Conservation (phyloP, 2,797 vertebrate species). For the Amblyopsis hoosieri region DNA sequence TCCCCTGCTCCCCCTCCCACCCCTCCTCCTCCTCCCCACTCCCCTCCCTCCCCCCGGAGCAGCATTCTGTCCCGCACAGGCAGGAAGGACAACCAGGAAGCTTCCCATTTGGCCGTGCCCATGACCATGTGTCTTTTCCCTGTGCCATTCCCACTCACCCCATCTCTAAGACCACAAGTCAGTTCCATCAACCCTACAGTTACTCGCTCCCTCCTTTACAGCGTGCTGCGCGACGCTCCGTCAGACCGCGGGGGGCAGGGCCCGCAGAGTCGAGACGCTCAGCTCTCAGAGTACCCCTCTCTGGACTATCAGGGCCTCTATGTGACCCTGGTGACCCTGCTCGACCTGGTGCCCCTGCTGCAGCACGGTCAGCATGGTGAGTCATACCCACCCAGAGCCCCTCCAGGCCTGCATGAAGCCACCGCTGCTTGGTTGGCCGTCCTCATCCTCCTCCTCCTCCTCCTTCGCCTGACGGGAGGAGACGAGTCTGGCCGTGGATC, state of each 20-base stretch:
- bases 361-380: slow-evolving; percentile 99
- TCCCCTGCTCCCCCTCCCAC: slow-evolving; percentile 86
- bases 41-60: slow-evolving; percentile 95
- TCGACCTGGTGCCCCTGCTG: slow-evolving; percentile 99
- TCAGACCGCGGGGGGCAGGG: slow-evolving; percentile 93
- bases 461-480: slow-evolving; percentile 60
- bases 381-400: slow-evolving; percentile 76
- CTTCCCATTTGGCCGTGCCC: slow-evolving; percentile 99
- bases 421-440: slow-evolving; percentile 75
- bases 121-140: slow-evolving; percentile 99
- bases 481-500: slow-evolving; percentile 74
- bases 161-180: slow-evolving; percentile 99
- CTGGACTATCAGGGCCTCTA: slow-evolving; percentile 99
- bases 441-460: slow-evolving; percentile 21
- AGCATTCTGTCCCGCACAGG: slow-evolving; percentile 99
- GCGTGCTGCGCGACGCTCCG: slow-evolving; percentile 99
- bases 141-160: slow-evolving; percentile 99
- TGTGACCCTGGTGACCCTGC: slow-evolving; percentile 99
- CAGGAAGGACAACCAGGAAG: slow-evolving; percentile 99
- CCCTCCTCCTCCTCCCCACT: slow-evolving; percentile 81
- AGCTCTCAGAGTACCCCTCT: slow-evolving; percentile 99
- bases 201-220: slow-evolving; percentile 99
- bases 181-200: slow-evolving; percentile 99
- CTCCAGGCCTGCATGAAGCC: slow-evolving; percentile 77
- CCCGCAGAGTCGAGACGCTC: slow-evolving; percentile 99